phyloP scores from a whole-genome alignment of 2,797 vertebrate species.

The Morus bassanus region DNA sequence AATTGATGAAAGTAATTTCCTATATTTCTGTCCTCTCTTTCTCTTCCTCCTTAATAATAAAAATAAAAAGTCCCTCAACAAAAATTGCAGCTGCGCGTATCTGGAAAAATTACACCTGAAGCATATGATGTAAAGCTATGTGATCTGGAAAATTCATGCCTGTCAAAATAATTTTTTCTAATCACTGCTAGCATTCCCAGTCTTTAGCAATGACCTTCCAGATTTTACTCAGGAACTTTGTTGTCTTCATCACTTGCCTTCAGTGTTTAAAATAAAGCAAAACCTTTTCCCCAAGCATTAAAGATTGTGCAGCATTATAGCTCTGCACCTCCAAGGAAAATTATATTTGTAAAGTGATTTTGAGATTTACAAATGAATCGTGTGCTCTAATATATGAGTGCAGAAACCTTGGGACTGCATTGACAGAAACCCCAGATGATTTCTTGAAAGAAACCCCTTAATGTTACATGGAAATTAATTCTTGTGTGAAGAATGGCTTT shows the following conservation, averaged over 20 bases:
- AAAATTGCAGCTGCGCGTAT: neutral
- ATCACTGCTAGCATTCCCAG: neutral
- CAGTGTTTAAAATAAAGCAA: neutral
- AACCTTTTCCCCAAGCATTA: neutral
- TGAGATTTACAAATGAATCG: neutral
- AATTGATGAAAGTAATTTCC: neutral
- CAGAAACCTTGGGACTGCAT: neutral
- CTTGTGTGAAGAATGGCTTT: neutral
- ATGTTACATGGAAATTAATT: neutral
- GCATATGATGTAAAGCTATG: neutral
- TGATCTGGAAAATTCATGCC: neutral
- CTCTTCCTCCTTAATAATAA: neutral
- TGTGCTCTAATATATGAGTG: neutral
- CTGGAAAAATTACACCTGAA: neutral
- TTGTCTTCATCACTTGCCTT: neutral
- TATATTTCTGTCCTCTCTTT: neutral
- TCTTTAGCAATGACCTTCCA: neutral
- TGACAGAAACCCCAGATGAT: neutral
- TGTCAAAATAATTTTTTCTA: neutral
- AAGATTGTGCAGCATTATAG: neutral
- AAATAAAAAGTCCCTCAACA: neutral
- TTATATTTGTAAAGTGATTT: neutral
- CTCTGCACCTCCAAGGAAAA: neutral
- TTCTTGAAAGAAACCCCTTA: neutral
- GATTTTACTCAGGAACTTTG: neutral